Evolutionary conservation across 2,797 vertebrate species (phyloP), one percentile per base, ranked within the genome.

Genomic region (Melanogrammus aeglefinus): DNA sequence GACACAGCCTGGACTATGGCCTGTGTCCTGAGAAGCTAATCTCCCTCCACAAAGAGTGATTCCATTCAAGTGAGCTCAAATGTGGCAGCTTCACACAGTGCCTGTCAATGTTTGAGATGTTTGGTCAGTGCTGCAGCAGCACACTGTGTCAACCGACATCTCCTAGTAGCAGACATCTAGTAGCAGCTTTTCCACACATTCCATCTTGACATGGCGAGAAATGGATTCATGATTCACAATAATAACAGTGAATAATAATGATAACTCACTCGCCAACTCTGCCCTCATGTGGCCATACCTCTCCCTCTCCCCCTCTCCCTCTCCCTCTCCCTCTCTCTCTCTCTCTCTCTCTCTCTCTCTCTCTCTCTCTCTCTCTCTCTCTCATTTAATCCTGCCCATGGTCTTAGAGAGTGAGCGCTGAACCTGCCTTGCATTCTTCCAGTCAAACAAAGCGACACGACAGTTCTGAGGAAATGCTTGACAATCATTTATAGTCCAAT

Each of bases 31-130:
- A 57, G 47, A 57, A 6, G 47, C 16, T 21, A 57, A 84, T 76
- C 84, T 84, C 70, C 82, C 85, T 9, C 80, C 18, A 75, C 47
- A 63, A 74, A 77, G 73, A 88, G 88, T 87, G 86, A 84, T 86
- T 82, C 87, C 70, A 91, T 89, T 86, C 86, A 83, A 85, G 80
- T 80, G 76, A 80, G 81, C 88, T 91, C 83, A 90, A 80, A 80
- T 89, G 87, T 71, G 83, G 83, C 78, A 75, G 86, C 79, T 84
- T 76, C 69, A 16, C 27, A 24, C 66, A 75, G 74, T 80, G 69
- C 70, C 76, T 76, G 82, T 77, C 78, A 69, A 76, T 75, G 36
- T 4, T 81, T 73, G 36, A 51, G 63, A 75, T 82, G 39, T 33
- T 73, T 21, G 13, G 21, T 72, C 16, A 33, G 2, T n/a, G 10